A percentile compares a stretch with the other conserved stretches of the same genome.
These are phyloP conservation scores for Hirtodrosophila histrioides DNA, from an alignment of 2,888 invertebrate species.

Conservation along the genomic window DNA sequence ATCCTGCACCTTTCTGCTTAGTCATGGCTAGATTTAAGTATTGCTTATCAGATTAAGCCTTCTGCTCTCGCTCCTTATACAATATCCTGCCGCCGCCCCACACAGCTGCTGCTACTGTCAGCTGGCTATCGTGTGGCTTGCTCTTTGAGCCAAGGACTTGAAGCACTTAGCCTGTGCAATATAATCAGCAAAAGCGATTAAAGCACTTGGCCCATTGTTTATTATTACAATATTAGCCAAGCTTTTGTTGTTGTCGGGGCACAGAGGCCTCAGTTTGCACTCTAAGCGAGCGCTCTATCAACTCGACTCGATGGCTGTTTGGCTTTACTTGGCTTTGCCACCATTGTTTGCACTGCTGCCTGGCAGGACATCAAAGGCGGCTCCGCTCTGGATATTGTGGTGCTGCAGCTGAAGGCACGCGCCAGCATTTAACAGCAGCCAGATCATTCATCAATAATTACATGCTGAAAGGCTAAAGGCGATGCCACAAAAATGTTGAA, in stretches of 20 bases:
- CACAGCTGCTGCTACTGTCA: neutral
- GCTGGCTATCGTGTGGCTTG: conserved; percentile 44
- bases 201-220: conserved; percentile 80
- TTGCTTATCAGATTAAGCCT: conserved; percentile 59
- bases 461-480: conserved; percentile 72
- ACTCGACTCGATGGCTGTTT: conserved; percentile 61
- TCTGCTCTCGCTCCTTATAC: conserved; percentile 21
- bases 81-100: too few species aligned
- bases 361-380: conserved; percentile 35
- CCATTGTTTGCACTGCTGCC: conserved; percentile 55
- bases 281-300: conserved; percentile 53
- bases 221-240: conserved; percentile 79
- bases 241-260: conserved; percentile 67
- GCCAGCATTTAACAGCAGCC: conserved; percentile 53
- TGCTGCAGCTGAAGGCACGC: conserved; percentile 57
- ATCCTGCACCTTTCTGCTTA: conserved; percentile 54
- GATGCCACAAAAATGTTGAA: conserved; percentile 73
- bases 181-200: conserved; percentile 80
- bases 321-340: conserved; percentile 45
- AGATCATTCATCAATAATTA: conserved; percentile 80
- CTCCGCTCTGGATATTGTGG: neutral
- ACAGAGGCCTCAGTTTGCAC: conserved; percentile 53
- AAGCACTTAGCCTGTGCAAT: conserved; percentile 72
- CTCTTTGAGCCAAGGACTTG: conserved; percentile 47
- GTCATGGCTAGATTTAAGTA: conserved; percentile 52